These are phyloP conservation scores for Pangasius krempfi DNA, from an alignment of 2,797 vertebrate species.

Conservation along the genomic window DNA sequence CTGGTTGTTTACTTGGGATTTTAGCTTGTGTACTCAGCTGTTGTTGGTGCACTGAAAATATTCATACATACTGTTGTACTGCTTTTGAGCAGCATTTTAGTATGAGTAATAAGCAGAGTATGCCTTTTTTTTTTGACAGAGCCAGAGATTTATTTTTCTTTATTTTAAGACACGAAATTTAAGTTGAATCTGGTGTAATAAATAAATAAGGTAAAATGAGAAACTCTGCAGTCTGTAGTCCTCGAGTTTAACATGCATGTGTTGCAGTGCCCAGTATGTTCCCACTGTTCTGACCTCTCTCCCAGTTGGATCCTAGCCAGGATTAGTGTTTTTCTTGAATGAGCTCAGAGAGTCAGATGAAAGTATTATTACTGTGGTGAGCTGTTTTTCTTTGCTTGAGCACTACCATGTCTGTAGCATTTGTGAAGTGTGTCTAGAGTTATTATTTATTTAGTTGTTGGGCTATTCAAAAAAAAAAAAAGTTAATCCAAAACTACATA, in stretches of 20 bases:
- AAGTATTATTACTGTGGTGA: constrained; percentile 25
- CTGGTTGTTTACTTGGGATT: background rate
- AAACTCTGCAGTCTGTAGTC: background rate
- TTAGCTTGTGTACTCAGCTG: background rate
- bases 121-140: too few relatives aligned
- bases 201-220: constrained; percentile 6
- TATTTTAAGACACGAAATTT: background rate
- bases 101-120: background rate
- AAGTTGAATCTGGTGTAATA: background rate
- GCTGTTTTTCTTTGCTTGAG: constrained; percentile 23
- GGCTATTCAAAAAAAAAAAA: background rate
- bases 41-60: constrained; percentile 2
- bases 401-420: constrained; percentile 17
- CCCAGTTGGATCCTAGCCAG: constrained; percentile 67
- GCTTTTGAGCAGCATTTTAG: background rate
- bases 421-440: constrained; percentile 21
- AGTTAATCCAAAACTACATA: background rate
- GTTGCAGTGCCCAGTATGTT: constrained; percentile 36
- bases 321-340: constrained; percentile 49
- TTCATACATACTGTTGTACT: background rate
- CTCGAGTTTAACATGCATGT: constrained; percentile 13
- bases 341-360: constrained; percentile 23
- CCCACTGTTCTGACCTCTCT: constrained; percentile 63
- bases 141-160: background rate
- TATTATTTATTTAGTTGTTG: constrained; percentile 18